Evolutionary conservation across 2,797 vertebrate genomes (phyloP).

Genomic region (Coilia nasus): DNA sequence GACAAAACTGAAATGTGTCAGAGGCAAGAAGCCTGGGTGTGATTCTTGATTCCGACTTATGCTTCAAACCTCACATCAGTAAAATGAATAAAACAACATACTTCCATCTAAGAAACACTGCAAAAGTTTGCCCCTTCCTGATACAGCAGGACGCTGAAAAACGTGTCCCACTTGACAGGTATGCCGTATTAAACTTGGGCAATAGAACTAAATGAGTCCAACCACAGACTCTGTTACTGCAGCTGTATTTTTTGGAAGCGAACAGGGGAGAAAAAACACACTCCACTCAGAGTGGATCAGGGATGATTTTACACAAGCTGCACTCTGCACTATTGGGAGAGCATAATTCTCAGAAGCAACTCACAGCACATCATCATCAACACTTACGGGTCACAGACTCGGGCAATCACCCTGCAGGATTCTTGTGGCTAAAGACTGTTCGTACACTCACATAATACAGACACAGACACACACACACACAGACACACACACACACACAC

Average conservation of each 20-base stretch:
- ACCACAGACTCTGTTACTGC: neutral
- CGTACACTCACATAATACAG: neutral
- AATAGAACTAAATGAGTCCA: neutral
- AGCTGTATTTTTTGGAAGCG: neutral
- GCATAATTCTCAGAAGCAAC: neutral
- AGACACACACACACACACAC: neutral
- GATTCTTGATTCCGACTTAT: too few species aligned
- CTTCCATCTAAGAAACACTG: too few species aligned
- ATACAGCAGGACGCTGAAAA: too few species aligned
- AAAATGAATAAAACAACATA: too few species aligned
- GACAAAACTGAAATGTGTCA: too few species aligned
- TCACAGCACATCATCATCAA: neutral
- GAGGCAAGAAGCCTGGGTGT: too few species aligned
- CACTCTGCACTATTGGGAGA: neutral
- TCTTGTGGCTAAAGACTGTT: neutral
- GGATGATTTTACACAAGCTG: constrained; percentile 1
- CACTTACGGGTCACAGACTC: neutral
- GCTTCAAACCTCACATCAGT: too few species aligned
- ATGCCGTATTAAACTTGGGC: too few species aligned
- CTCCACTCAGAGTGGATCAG: neutral
- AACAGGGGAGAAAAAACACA: neutral
- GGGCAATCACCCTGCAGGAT: neutral
- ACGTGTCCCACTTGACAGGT: too few species aligned
- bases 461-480: neutral
- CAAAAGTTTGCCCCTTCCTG: too few species aligned